These are phyloP conservation scores for Macaca nemestrina DNA, from an alignment of 2,113 vertebrate species.

Conservation along the genomic window DNA sequence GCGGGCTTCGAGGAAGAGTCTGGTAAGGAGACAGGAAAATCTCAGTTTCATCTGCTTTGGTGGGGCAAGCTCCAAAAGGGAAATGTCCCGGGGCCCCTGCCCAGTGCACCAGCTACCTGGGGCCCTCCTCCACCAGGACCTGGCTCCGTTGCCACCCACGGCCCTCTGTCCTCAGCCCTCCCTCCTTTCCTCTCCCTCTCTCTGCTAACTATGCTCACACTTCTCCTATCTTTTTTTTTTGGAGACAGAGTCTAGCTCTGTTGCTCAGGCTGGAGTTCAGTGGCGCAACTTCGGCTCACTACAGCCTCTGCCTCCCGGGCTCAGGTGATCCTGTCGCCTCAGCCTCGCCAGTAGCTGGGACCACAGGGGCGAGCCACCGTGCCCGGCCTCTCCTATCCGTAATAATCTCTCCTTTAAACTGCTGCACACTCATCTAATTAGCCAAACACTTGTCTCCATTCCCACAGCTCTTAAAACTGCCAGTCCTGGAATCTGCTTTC, in stretches of 20 bases:
- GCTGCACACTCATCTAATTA: not conserved
- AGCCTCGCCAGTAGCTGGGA: too few relatives aligned
- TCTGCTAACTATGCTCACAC: not conserved
- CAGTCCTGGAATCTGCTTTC: not conserved
- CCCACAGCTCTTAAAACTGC: not conserved
- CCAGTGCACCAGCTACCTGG: too few relatives aligned
- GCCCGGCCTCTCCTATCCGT: not conserved
- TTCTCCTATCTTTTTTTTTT: not conserved
- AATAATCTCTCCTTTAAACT: not conserved
- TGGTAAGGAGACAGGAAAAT: not conserved
- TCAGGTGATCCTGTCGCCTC: too few relatives aligned
- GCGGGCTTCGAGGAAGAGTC: not conserved
- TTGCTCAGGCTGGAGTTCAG: too few relatives aligned
- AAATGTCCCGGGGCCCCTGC: not conserved
- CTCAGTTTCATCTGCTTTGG: not conserved
- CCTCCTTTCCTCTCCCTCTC: not conserved
- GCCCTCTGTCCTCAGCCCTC: not conserved
- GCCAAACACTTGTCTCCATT: not conserved
- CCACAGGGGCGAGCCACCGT: too few relatives aligned
- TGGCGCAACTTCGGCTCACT: too few relatives aligned
- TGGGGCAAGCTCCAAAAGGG: not conserved
- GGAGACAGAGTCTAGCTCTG: too few relatives aligned
- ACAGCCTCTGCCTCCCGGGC: too few relatives aligned
- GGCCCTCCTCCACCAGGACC: not conserved
- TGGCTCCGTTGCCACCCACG: not conserved